These are phyloP conservation scores for Neopipo cinnamomea DNA, from an alignment of 2,113 vertebrate species.

Conservation along the genomic window DNA sequence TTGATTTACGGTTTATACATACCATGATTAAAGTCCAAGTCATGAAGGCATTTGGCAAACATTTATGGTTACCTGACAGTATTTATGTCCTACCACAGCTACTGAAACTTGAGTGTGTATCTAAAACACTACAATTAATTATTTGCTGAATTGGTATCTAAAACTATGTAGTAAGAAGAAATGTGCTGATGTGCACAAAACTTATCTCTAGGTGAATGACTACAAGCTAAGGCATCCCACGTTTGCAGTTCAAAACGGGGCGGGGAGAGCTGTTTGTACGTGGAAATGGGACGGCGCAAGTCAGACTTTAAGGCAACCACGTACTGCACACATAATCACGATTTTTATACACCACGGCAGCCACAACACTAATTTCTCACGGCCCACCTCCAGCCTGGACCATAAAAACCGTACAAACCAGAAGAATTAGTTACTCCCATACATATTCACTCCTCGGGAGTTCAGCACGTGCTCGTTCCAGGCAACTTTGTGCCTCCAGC, in stretches of 20 bases:
- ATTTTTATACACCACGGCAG: not conserved
- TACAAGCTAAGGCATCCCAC: not conserved
- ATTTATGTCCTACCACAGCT: not conserved
- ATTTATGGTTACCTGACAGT: not conserved
- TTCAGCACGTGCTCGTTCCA: not conserved
- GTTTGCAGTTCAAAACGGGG: not conserved
- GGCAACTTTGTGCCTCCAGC: not conserved
- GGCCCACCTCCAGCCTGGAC: not conserved
- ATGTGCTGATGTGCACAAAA: not conserved
- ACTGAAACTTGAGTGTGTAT: not conserved
- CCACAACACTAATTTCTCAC: accelerated
- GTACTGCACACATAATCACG: accelerated
- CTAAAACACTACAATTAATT: not conserved
- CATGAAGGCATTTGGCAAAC: not conserved
- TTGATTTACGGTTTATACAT: not conserved
- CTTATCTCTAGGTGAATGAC: not conserved
- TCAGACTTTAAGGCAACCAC: accelerated
- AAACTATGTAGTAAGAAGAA: not conserved
- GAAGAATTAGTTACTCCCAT: accelerated
- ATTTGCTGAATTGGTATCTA: not conserved
- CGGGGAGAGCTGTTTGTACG: accelerated
- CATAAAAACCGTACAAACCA: accelerated
- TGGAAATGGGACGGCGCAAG: not conserved
- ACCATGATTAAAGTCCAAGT: not conserved
- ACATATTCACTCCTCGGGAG: not conserved